Percentiles rank a stretch among this genome's conserved stretches.
These are phyloP conservation scores for Dasyprocta punctata DNA, from an alignment of 2,113 vertebrate species.

Conservation along the genomic window DNA sequence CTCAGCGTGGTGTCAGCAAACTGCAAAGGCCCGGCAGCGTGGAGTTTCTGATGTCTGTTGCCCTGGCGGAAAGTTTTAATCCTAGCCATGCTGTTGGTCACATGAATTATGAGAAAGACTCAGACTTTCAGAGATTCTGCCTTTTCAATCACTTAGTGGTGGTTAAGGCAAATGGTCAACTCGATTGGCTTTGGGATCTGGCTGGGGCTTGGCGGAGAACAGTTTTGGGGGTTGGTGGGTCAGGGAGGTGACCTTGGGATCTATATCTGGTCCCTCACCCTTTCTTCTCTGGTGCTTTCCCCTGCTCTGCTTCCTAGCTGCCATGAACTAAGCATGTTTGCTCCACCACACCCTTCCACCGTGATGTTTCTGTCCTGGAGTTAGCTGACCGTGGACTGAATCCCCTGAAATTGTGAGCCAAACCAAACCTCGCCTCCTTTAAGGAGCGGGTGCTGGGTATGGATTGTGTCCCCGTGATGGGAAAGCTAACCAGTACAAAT, in stretches of 20 bases:
- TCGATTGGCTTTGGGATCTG: not conserved
- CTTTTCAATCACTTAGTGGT: not conserved
- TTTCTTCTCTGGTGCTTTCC: not conserved
- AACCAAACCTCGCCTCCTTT: not conserved
- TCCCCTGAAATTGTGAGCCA: not conserved
- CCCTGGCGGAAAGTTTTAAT: not conserved
- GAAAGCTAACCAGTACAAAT: not conserved
- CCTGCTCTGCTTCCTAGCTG: not conserved
- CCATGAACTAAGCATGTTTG: not conserved
- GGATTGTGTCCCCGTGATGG: not conserved
- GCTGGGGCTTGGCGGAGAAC: not conserved
- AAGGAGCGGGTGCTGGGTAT: not conserved
- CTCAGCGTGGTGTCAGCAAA: not conserved
- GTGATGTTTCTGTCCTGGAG: not conserved
- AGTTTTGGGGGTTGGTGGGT: not conserved
- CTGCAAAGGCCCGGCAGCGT: not conserved
- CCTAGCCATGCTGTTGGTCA: not conserved
- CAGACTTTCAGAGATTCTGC: not conserved
- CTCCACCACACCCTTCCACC: not conserved
- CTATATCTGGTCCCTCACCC: not conserved
- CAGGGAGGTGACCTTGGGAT: not conserved
- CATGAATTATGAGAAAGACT: not conserved
- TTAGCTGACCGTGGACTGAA: not conserved
- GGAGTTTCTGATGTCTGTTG: not conserved
- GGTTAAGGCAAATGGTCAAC: not conserved